Evolutionary conservation across 64 coral and sea anemone species (phyloP), one percentile per base, ranked within the genome.

Genomic region (Porites australiensis): DNA sequence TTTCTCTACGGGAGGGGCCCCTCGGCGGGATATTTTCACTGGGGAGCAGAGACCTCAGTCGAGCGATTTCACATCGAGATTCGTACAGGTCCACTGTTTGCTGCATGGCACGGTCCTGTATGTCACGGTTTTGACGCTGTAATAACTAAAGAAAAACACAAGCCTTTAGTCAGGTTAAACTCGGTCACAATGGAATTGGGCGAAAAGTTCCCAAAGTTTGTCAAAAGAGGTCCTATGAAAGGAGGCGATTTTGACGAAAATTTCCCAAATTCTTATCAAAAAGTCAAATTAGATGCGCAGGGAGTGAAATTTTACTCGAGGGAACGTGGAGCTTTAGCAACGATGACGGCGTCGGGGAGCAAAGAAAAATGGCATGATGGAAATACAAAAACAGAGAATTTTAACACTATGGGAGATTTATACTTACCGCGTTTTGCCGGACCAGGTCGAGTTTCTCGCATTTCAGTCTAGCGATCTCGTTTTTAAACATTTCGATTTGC

Each of bases 61-160:
- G 95, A 58, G 95, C 92, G 18, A 98, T 98, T 75, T 98, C 95
- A 74, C 92, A 90, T 13, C 95, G 83, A 9, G 95, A 92, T 79
- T 98, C 92, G 59, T 98, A 98, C n/a, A 98, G 77, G 59, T 98
- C 92, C 13, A 82, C 92, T 7, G 95, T 98, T 64, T 98, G 92
- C 11, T 98, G 95, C 6, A 91, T 52, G 19, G 87, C 86, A 22
- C 68, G 82, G 47, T 98, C 95, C 48, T 94, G 77, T 27, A 88
- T 83, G 10, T 48, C 19, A 60, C 94, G 90, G 71, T 90, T 78
- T 75, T 98, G 92, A 72, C 95, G 92, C 61, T 98, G 82, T 47
- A 98, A 52, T 23, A 98, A 60, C 95, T 98, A 22, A 50, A 63
- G 37, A 64, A 45, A 52, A 52, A 79, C 4, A 50, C 16, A 78